phyloP scores from a whole-genome alignment of 2,797 vertebrate genomes.

The Crocidura indochinensis region DNA sequence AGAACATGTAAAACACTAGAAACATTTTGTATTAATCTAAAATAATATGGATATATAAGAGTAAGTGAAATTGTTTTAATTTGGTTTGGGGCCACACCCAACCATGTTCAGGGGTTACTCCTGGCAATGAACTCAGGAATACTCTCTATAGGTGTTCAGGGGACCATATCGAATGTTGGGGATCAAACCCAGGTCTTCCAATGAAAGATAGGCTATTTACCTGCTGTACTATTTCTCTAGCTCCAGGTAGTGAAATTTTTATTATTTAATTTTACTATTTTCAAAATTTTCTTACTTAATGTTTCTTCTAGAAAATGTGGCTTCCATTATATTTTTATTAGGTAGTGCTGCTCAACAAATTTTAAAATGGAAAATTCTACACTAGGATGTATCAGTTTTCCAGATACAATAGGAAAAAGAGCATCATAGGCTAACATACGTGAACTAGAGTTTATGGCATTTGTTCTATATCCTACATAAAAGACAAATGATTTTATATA shows the following conservation, averaged over 20 bases:
- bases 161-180: no score
- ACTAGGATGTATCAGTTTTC: not conserved
- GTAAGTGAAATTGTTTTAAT: slow-evolving; percentile 29
- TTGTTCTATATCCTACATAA: not conserved
- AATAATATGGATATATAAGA: no score
- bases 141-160: no score
- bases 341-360: not conserved
- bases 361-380: slow-evolving; percentile 33
- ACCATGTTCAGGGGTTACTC: no score
- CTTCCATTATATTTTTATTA: slow-evolving; percentile 12
- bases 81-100: not conserved
- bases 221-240: not conserved
- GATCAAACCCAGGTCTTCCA: no score
- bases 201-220: no score
- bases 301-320: not conserved
- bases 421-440: not conserved
- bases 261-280: slow-evolving; percentile 57
- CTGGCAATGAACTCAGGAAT: no score
- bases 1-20: slow-evolving; percentile 70
- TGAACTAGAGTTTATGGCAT: not conserved
- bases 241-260: not conserved
- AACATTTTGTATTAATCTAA: not conserved
- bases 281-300: slow-evolving; percentile 17
- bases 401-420: not conserved
- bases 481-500: slow-evolving; percentile 28